These are phyloP conservation scores for Trisateles emortualis DNA, from an alignment of 2,888 invertebrate genomes.

Conservation along the genomic window DNA sequence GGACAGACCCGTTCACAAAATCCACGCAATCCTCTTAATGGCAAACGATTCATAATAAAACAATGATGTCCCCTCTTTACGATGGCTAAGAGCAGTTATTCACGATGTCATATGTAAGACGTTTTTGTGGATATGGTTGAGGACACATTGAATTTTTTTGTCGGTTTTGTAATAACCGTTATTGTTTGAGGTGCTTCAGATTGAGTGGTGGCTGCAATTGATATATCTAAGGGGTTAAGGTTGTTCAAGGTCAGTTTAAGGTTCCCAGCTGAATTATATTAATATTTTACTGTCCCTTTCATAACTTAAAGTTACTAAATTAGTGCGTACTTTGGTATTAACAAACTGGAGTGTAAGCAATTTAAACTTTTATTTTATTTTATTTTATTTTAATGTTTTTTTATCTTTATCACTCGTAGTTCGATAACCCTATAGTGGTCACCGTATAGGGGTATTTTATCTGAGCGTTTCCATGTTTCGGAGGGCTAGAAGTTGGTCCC, in stretches of 20 bases:
- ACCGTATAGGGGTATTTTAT: too few species aligned
- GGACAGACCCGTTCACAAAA: conserved; percentile 46
- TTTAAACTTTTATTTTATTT: too few species aligned
- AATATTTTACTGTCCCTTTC: neutral
- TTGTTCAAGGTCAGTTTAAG: neutral
- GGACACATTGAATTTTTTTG: conserved; percentile 27
- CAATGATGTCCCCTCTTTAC: conserved; percentile 61
- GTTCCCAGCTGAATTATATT: neutral
- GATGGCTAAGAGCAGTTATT: conserved; percentile 46
- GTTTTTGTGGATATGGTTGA: conserved; percentile 30
- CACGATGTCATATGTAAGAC: conserved; percentile 39
- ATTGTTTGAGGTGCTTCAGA: conserved; percentile 10
- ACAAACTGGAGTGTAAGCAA: too few species aligned
- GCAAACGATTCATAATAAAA: conserved; percentile 67
- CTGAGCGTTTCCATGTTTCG: too few species aligned
- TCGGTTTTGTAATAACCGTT: conserved; percentile 10
- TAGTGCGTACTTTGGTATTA: too few species aligned
- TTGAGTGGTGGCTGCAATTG: conserved; percentile 1
- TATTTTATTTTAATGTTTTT: too few species aligned
- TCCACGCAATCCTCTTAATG: conserved; percentile 60
- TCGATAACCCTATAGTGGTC: too few species aligned
- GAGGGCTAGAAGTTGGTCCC: too few species aligned
- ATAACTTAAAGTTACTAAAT: neutral
- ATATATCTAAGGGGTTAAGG: conserved; percentile 4
- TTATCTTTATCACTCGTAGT: too few species aligned